These are phyloP conservation scores for Neosalanx taihuensis DNA, from an alignment of 2,797 vertebrate species.

Conservation along the genomic window DNA sequence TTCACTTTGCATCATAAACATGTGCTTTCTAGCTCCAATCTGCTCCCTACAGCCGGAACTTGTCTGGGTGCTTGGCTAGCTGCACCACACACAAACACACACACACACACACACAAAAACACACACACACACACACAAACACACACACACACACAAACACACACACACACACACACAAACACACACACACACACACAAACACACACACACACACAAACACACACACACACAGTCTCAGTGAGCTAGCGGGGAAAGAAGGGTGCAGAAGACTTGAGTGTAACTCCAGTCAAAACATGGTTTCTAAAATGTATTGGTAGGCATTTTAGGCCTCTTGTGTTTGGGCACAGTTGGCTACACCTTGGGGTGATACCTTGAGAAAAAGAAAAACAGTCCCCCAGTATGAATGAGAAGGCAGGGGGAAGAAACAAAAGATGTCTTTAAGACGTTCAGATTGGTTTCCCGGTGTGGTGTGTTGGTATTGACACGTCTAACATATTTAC, in stretches of 20 bases:
- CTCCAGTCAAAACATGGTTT: conserved; percentile 32
- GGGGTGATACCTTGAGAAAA: background rate
- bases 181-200: no score
- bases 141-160: background rate
- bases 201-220: no score
- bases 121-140: no score
- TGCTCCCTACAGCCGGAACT: conserved; percentile 34
- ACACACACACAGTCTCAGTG: no score
- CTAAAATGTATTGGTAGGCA: conserved; percentile 18
- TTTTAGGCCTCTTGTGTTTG: conserved; percentile 14
- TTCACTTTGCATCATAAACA: conserved; percentile 59
- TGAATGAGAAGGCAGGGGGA: background rate
- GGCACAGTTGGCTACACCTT: background rate
- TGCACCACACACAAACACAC: background rate
- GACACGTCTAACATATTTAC: background rate
- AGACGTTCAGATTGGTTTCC: background rate
- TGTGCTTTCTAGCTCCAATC: conserved; percentile 48
- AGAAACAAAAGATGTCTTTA: background rate
- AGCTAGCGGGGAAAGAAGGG: background rate
- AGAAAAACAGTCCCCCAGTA: conserved; percentile 2
- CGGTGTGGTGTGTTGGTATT: background rate
- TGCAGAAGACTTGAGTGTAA: conserved; percentile 3
- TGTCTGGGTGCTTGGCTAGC: conserved; percentile 22
- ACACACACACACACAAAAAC: no score
- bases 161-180: no score